Evolutionary conservation across 2,888 invertebrate species (phyloP).

Genomic region (Dryomyza anilis): DNA sequence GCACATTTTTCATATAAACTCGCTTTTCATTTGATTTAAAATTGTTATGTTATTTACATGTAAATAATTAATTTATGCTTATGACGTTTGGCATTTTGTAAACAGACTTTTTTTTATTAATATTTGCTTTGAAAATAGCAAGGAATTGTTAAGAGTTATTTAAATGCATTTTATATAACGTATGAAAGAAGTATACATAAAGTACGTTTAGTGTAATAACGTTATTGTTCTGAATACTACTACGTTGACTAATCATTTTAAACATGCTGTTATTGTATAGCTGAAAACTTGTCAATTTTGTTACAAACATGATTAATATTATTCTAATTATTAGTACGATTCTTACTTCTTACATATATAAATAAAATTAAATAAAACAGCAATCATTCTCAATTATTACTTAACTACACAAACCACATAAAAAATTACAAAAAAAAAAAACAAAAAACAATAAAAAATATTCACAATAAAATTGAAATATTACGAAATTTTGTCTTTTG

Average conservation of each 20-base stretch:
- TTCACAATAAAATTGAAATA: conserved; percentile 18
- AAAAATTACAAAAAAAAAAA: too few species aligned
- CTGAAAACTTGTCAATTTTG: conserved; percentile 41
- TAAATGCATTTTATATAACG: background rate
- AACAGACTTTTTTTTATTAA: background rate
- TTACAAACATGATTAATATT: conserved; percentile 38
- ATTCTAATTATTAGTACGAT: too few species aligned
- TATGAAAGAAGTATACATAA: background rate
- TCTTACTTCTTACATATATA: conserved; percentile 1
- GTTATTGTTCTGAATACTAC: background rate
- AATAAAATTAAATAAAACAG: background rate
- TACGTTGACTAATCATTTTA: background rate
- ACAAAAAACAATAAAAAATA: too few species aligned
- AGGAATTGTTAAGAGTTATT: conserved; percentile 20
- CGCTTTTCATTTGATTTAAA: too few species aligned
- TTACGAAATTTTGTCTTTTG: conserved; percentile 5
- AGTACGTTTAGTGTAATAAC: background rate
- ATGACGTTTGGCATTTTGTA: too few species aligned
- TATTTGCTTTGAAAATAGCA: background rate
- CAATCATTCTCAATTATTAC: conserved; percentile 12
- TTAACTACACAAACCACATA: conserved; percentile 11
- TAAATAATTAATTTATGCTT: too few species aligned
- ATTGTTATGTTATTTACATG: too few species aligned
- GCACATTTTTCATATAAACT: too few species aligned
- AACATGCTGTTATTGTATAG: conserved; percentile 7